Evolutionary conservation across 2,888 invertebrate species (phyloP).

Genomic region (Orchesella flavescens): DNA sequence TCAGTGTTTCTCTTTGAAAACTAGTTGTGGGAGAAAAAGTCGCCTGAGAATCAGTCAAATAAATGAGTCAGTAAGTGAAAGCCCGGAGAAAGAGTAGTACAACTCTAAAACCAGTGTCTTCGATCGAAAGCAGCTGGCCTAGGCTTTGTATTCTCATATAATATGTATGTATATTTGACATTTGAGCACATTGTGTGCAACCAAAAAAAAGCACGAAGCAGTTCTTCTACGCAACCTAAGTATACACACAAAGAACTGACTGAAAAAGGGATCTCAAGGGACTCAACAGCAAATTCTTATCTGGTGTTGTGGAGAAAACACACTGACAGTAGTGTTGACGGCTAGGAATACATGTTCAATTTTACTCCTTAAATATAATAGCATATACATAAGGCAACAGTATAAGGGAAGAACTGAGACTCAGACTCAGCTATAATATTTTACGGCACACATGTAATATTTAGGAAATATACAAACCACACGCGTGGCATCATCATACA

Average conservation of each 20-base stretch:
- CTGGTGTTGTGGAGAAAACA: constrained; percentile 19
- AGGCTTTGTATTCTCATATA: too few species aligned
- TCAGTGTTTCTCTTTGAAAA: too few species aligned
- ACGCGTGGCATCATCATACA: constrained; percentile 7
- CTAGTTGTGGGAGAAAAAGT: neutral
- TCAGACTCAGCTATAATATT: too few species aligned
- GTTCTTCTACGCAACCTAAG: neutral
- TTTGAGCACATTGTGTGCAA: neutral
- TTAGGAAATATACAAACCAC: neutral
- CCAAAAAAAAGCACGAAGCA: neutral
- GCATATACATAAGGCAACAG: neutral
- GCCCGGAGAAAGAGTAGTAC: neutral
- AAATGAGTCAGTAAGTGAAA: neutral
- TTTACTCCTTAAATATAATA: neutral
- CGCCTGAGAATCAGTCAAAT: constrained; percentile 13
- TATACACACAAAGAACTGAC: neutral
- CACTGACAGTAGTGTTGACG: constrained; percentile 30
- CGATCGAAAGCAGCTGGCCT: neutral
- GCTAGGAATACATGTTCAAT: too few species aligned
- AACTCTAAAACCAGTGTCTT: neutral
- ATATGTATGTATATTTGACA: constrained; percentile 9
- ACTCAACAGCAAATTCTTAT: constrained; percentile 34
- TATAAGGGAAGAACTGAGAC: too few species aligned
- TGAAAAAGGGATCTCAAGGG: constrained; percentile 25
- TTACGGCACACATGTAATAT: too few species aligned